Evolutionary conservation across 2,888 invertebrate genomes (phyloP).

Genomic region (Yponomeuta plumbellus): DNA sequence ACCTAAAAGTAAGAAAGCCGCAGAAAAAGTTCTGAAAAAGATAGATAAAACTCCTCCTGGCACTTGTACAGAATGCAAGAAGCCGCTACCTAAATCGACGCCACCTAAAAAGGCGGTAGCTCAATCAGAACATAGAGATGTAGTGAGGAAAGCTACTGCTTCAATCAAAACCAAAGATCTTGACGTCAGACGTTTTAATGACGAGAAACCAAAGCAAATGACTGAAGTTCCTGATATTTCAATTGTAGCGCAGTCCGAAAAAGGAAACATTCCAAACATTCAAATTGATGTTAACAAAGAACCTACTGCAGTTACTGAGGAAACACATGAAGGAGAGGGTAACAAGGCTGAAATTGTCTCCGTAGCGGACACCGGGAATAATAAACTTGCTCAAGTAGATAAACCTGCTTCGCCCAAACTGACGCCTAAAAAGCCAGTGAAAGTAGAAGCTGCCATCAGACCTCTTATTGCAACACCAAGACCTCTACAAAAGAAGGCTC

Average conservation of each 20-base stretch:
- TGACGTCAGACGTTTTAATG: not conserved
- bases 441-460: conserved; percentile 72
- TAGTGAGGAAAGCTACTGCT: not conserved
- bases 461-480: conserved; percentile 79
- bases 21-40: conserved; percentile 15
- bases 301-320: conserved; percentile 20
- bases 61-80: not conserved
- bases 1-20: conserved; percentile 15
- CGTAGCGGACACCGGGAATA: not conserved
- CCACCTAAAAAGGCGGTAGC: not conserved
- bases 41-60: conserved; percentile 12
- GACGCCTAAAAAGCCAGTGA: conserved; percentile 50
- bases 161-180: not conserved
- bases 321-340: conserved; percentile 34
- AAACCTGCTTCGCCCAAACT: conserved; percentile 23
- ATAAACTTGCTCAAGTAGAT: not conserved
- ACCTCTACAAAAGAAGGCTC: conserved; percentile 73
- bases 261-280: conserved; percentile 48
- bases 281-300: conserved; percentile 26
- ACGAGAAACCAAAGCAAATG: not conserved
- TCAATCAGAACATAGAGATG: not conserved
- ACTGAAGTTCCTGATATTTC: conserved; percentile 35
- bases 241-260: conserved; percentile 17
- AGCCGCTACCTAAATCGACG: not conserved
- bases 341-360: conserved; percentile 40